A percentile compares a stretch with the other conserved stretches of the same genome.
phyloP scores from a whole-genome alignment of 2,888 invertebrate genomes.

The Cosmia pyralina region DNA sequence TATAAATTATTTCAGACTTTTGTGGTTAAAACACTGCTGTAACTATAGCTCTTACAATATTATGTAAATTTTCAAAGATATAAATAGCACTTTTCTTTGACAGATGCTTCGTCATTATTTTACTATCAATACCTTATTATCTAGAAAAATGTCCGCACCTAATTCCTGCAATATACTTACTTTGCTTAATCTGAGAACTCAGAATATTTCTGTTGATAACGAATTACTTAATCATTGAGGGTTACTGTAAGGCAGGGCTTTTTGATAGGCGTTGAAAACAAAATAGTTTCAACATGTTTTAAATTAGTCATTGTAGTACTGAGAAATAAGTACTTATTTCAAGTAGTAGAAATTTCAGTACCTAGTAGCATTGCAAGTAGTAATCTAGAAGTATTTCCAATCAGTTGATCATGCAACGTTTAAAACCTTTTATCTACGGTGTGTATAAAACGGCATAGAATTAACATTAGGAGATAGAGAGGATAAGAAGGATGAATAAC shows the following conservation, averaged over 20 bases:
- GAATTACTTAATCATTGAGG: slow-evolving; percentile 12
- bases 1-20: not conserved
- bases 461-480: not conserved
- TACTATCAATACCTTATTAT: slow-evolving; percentile 20
- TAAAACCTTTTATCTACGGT: not conserved
- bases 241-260: not conserved
- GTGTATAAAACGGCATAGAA: not conserved
- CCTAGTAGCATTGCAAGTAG: too few species aligned
- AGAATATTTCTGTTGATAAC: slow-evolving; percentile 34
- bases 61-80: not conserved
- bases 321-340: not conserved
- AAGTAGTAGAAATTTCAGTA: not conserved
- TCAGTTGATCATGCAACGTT: too few species aligned
- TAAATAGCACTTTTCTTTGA: not conserved
- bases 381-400: too few species aligned
- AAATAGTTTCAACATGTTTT: slow-evolving; percentile 1
- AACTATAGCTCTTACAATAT: not conserved
- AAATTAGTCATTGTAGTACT: not conserved
- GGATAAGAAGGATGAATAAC: not conserved
- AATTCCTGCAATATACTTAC: slow-evolving; percentile 2
- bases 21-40: not conserved
- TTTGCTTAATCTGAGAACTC: slow-evolving; percentile 26
- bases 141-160: slow-evolving; percentile 37
- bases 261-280: not conserved
- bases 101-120: slow-evolving; percentile 18